Percentiles rank a stretch among this genome's conserved stretches.
Conservation (phyloP, 1,140 invertebrate genomes). For the Nymphalis io region DNA sequence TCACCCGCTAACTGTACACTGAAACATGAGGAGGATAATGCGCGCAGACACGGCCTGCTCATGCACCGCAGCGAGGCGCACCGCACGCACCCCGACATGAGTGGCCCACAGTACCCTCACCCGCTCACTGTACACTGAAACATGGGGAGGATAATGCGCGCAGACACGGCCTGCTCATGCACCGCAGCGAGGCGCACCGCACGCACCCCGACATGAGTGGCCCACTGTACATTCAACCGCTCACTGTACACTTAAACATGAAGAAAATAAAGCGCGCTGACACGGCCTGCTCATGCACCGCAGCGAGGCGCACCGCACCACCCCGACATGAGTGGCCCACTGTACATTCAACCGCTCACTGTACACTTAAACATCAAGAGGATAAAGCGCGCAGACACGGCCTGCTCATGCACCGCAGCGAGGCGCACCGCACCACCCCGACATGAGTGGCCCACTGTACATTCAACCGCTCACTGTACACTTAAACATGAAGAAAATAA, state of each 20-base stretch:
- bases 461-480: too few species aligned
- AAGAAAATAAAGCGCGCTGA: conserved; percentile 50
- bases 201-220: conserved; percentile 55
- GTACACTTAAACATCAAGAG: conserved; percentile 46
- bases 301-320: conserved; percentile 49
- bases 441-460: neutral
- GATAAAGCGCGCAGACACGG: conserved; percentile 55
- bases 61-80: too few species aligned
- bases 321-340: too few species aligned
- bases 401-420: conserved; percentile 53
- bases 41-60: too few species aligned
- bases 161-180: too few species aligned
- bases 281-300: conserved; percentile 57
- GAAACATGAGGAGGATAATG: too few species aligned
- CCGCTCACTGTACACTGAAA: too few species aligned
- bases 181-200: conserved; percentile 26
- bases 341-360: conserved; percentile 39
- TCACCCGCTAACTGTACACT: too few species aligned
- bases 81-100: too few species aligned
- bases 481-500: conserved; percentile 44
- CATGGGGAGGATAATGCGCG: too few species aligned
- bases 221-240: conserved; percentile 38
- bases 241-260: conserved; percentile 52
- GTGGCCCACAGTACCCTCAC: too few species aligned
- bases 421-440: conserved; percentile 41